phyloP scores from a whole-genome alignment of 2,797 vertebrate species.

The Cossypha dichroa region DNA sequence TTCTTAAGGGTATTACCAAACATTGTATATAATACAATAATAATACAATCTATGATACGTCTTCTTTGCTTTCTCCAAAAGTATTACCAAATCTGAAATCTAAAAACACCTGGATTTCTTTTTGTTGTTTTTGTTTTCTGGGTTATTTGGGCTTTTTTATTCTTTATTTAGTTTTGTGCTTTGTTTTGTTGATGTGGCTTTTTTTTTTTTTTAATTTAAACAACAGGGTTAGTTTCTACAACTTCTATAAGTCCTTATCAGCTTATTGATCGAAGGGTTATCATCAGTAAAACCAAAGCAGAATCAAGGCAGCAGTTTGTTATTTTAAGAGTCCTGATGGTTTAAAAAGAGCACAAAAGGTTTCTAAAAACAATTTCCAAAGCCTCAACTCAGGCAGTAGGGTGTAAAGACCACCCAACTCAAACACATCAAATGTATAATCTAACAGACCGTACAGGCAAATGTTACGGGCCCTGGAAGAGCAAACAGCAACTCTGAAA shows the following conservation, averaged over 20 bases:
- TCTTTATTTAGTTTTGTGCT: not conserved
- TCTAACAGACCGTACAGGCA: not conserved
- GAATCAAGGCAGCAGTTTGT: not conserved
- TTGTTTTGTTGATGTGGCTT: not conserved
- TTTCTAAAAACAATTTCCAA: not conserved
- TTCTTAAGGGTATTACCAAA: not conserved
- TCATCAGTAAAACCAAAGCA: not conserved
- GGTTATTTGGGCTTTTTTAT: not conserved
- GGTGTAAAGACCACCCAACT: not conserved
- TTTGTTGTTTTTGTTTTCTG: not conserved
- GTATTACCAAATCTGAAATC: not conserved
- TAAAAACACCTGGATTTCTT: not conserved
- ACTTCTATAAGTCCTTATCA: not conserved
- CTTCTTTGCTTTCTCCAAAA: not conserved
- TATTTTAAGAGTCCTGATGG: not conserved
- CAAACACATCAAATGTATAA: not conserved
- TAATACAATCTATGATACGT: not conserved
- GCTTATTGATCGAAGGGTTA: not conserved
- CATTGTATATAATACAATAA: not conserved
- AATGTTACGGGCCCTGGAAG: not conserved
- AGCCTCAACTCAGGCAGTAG: not conserved
- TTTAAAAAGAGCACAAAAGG: constrained; percentile 10
- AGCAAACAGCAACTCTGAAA: not conserved
- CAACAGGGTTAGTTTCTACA: not conserved
- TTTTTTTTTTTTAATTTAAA: not conserved